These are phyloP conservation scores for Thoracochromis brauschi DNA, from an alignment of 2,113 vertebrate genomes.

Conservation along the genomic window DNA sequence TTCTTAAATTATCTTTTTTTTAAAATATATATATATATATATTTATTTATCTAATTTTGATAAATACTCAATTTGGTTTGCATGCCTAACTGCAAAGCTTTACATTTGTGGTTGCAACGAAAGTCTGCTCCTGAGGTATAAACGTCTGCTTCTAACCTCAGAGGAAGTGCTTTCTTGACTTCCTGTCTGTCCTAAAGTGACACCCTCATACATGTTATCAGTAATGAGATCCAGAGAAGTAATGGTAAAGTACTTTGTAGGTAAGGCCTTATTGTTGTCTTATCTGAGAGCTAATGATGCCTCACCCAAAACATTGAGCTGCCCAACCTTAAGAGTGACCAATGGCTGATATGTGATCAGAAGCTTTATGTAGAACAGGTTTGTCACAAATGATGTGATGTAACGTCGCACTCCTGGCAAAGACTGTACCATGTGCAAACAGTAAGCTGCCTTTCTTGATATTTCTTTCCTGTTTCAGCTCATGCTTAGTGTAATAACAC, in stretches of 20 bases:
- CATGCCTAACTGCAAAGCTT: not conserved
- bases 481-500: not conserved
- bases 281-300: not conserved
- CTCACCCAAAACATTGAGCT: not conserved
- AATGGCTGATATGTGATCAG: not conserved
- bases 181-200: slow-evolving; percentile 14
- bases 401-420: not conserved
- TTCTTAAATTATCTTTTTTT: not conserved
- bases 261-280: not conserved
- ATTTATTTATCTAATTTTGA: not conserved
- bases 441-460: not conserved
- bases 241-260: not conserved
- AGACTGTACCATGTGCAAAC: not conserved
- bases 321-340: not conserved
- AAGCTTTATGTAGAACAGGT: not conserved
- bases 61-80: not conserved
- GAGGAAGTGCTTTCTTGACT: not conserved
- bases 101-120: not conserved
- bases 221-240: not conserved
- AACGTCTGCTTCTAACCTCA: not conserved
- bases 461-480: not conserved
- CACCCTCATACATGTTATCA: not conserved
- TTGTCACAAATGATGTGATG: not conserved
- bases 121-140: not conserved
- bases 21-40: no score